Percentiles rank a stretch among this genome's conserved stretches.
Conservation (phyloP, 2,888 invertebrate genomes). For the Cryptosula pallasiana region DNA sequence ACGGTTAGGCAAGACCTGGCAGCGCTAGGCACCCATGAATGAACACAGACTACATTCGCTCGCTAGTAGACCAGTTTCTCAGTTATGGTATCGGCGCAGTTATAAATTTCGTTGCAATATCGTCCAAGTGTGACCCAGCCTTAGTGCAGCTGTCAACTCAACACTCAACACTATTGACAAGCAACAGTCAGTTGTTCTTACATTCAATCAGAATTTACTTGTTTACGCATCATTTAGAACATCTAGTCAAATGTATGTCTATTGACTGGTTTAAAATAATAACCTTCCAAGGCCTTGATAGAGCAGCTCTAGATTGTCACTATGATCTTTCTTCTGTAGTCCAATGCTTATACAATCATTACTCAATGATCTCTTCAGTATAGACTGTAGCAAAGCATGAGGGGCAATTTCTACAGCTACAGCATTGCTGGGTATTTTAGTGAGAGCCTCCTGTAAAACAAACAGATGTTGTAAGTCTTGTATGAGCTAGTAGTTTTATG, state of each 20-base stretch:
- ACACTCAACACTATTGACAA: no score
- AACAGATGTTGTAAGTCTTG: no score
- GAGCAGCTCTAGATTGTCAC: constrained; percentile 70
- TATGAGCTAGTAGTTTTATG: no score
- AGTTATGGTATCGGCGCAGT: no score
- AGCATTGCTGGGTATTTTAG: constrained; percentile 79
- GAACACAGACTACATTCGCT: no score
- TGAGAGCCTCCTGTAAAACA: constrained; percentile 71
- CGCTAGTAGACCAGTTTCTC: no score
- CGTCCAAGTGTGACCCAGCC: no score
- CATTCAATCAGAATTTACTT: constrained; percentile 68
- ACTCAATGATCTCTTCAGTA: constrained; percentile 77
- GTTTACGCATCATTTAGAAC: constrained; percentile 82
- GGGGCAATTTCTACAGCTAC: constrained; percentile 88
- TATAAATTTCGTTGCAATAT: no score
- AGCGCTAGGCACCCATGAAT: no score
- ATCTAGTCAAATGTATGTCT: constrained; percentile 83
- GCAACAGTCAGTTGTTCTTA: constrained; percentile 72
- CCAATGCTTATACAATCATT: constrained; percentile 72
- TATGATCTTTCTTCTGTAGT: constrained; percentile 75
- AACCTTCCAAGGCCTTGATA: constrained; percentile 75
- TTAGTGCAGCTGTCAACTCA: no score
- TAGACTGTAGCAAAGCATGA: constrained; percentile 86
- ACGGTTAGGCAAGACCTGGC: no score
- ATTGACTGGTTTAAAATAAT: constrained; percentile 74